Evolutionary conservation across 2,113 vertebrate species (phyloP), one percentile per base, ranked within the genome.

Genomic region (Tupaia tana): DNA sequence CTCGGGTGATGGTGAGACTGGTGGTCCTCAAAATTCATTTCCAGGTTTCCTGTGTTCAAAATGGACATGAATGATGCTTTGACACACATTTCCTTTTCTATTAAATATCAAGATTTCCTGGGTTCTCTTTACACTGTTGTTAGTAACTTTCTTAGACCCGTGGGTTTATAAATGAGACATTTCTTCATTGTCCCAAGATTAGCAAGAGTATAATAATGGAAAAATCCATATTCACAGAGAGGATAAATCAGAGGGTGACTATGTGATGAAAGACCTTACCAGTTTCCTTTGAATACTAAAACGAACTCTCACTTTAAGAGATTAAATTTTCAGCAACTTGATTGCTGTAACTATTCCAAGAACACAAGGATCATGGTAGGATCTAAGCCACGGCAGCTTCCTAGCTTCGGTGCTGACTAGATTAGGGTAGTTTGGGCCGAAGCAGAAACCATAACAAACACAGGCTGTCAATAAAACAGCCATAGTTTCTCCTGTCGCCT

Each of bases 251-350:
- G 52, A 81, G 75, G 24, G 25, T 71, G n/a, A 70, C 71, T 75
- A 1, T 67, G 25, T n/a, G 63, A 54, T 70, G 12, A 69, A 89
- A 86, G 63, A 70, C 63, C 31, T 82, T 59, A 64, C 14, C 27
- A 77, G 31, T 78, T 91, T 77, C 77, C 91, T 95, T 84, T 74
- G 86, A 75, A 79, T 14, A 2, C 61, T 64, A 13, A 61, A 81
- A 90, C 66, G 71, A 89, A 82, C 24, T 9, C 29, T 93, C 31
- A 64, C 69, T 86, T 86, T 34, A 84, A 93, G 86, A 96, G 12
- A 93, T 86, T 74, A 79, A 77, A 59, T 61, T 88, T 84, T 89
- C 54, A 89, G 24, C 56, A 78, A 93, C 43, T 52, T 61, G 81
- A 9, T 78, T 59, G 25, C 74, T 16, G 56, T 59, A 70, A 61